Base-by-base conservation (phyloP, 2,797 vertebrate genomes). In the Limosa lapponica region DNA sequence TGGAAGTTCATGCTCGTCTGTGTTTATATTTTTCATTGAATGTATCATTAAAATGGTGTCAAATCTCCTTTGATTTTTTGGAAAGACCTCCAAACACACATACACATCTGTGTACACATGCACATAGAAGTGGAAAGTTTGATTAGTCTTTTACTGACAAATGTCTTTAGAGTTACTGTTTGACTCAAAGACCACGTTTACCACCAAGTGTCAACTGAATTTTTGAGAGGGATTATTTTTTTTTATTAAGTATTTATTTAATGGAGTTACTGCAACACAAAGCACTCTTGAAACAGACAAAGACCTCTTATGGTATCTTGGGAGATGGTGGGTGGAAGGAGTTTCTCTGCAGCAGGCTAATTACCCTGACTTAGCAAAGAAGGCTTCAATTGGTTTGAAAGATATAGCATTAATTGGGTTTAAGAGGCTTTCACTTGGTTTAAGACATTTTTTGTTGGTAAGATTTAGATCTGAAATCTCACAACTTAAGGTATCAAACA, bases 171-270 rank as follows among this genome's bases (percentile, higher is more conserved):
- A 78, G 27, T 57, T 73, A 77, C 65, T 75, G n/a, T 25, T 66
- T 57, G 34, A 81, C 69, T 44, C 5, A 3, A 82, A 77, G 55
- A 58, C 39, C 37, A 8, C 7, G 4, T 61, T 92, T 89, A 36
- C 11, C 18, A 55, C 41, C 23, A 77, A 87, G 75, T 82, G 27
- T 43, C 59, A 58, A 28, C 55, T 66, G 59, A 91, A 80, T 8
- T 79, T 65, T 51, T 58, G 55, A 84, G 84, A 89, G 43, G 39
- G 32, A 25, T 88, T 90, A 66, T 77, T 91, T 91, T 27, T 70
- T 75, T 65, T 92, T 87, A n/a, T 70, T 82, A 57, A 94, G 79
- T 69, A 7, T 48, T 39, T 36, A 25, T 85, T 82, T 79, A 91
- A 58, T 43, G 43, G 74, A 89, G 64, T n/a, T 84, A 78, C 30